Base-by-base conservation (phyloP, 1,140 invertebrate species). In the Drosophila ercepeae region DNA sequence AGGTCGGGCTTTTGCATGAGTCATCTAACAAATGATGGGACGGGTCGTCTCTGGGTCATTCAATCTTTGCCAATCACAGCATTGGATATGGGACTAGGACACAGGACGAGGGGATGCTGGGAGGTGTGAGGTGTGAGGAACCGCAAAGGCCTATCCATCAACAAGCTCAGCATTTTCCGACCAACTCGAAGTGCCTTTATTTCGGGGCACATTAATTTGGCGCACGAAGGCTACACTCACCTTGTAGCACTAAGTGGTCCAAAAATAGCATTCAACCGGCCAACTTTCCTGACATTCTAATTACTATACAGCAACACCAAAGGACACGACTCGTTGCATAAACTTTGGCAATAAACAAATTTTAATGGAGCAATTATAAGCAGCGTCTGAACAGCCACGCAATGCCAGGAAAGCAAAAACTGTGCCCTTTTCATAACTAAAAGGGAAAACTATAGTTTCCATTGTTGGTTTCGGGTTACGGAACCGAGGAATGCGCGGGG, bases 341-440 rank as follows among this genome's bases (percentile, higher is more conserved):
- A 86, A 86, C 82, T 88, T 81, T 74, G 9, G 44, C 63, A 68
- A 86, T 86, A 88, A 88, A 88, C 81, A 86, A 77, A 86, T 88
- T 86, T 86, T 88, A 86, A 88, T 88, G 81, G 82, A 86, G 81
- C 82, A 86, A 86, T 86, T 86, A 88, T 86, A 88, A 77, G 73
- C 72, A 86, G 82, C 77, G 82, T 77, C 82, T 81, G 71, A 59
- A 74, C 74, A 64, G 81, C 71, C 81, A 65, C 71, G 81, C 79
- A 67, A 68, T 45, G 41, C 14, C 49, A 42, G 9, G 34, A 2
- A 27, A 19, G 27, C 13, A 44, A 72, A 52, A 78, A 55, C 58
- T 70, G 55, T 72, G 55, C 72, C 48, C 63, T 82, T 86, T 86
- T 79, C 60, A 75, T 64, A 69, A 76, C 76, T 61, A 79, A 77